Evolutionary conservation across 1,140 invertebrate genomes (phyloP).

Genomic region (Tetramorium simillimum): DNA sequence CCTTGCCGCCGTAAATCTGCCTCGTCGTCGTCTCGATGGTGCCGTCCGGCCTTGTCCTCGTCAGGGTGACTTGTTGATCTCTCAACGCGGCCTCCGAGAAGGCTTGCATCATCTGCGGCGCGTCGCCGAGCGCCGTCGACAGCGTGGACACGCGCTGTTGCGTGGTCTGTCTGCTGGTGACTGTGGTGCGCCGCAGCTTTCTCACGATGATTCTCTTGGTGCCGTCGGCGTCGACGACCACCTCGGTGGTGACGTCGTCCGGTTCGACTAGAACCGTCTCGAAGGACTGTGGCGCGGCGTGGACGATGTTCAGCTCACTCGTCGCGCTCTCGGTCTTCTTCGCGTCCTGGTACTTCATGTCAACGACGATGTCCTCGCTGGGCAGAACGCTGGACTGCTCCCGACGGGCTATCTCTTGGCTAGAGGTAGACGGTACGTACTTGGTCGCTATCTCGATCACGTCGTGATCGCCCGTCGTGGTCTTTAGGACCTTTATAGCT

Average conservation of each 20-base stretch:
- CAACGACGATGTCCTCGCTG: conserved; percentile 88
- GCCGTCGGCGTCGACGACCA: conserved; percentile 92
- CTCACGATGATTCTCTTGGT: conserved; percentile 92
- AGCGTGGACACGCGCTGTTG: conserved; percentile 83
- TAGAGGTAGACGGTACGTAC: conserved; percentile 82
- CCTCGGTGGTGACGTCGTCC: conserved; percentile 91
- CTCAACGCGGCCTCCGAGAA: conserved; percentile 89
- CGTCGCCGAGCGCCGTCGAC: conserved; percentile 82
- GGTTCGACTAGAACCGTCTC: conserved; percentile 92
- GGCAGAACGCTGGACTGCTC: conserved; percentile 43
- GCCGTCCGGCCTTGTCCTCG: conserved; percentile 88
- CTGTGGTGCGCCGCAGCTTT: conserved; percentile 85
- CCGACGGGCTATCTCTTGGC: conserved; percentile 78
- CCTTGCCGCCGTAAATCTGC: conserved; percentile 87
- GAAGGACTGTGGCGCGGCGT: conserved; percentile 90
- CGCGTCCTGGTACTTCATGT: conserved; percentile 89
- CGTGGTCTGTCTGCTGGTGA: conserved; percentile 83
- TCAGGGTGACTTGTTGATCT: conserved; percentile 88
- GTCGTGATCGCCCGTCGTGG: conserved; percentile 89
- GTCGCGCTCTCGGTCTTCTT: conserved; percentile 84
- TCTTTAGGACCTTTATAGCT: conserved; percentile 90
- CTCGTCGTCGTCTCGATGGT: conserved; percentile 87
- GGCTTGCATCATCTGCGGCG: conserved; percentile 85
- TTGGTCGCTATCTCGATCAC: conserved; percentile 92
- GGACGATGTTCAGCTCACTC: conserved; percentile 88